Percentiles rank a stretch among this genome's conserved stretches.
Evolutionary conservation across 2,888 invertebrate genomes (phyloP).

Genomic region (Xestia rhomboidea): DNA sequence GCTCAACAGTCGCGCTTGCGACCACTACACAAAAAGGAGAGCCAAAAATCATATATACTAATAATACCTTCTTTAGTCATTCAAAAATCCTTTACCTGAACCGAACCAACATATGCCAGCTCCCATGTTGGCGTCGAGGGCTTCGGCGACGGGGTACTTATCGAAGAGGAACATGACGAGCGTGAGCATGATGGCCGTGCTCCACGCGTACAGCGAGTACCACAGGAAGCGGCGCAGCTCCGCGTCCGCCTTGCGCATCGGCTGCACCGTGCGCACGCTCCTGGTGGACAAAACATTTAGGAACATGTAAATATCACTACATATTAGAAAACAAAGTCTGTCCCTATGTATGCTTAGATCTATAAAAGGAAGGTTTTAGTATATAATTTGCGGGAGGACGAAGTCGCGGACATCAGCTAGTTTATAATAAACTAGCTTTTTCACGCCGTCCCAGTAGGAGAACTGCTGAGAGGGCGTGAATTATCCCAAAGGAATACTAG

Average conservation of each 20-base stretch:
- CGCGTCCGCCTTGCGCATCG: conserved; percentile 83
- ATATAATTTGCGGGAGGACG: too few species aligned
- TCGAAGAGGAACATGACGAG: conserved; percentile 90
- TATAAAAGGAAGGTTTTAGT: too few species aligned
- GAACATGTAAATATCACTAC: neutral
- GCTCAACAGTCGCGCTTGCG: neutral
- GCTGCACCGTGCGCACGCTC: conserved; percentile 87
- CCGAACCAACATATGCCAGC: conserved; percentile 92
- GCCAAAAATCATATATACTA: neutral
- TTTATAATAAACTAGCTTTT: neutral
- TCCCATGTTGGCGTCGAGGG: conserved; percentile 92
- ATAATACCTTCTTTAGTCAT: neutral
- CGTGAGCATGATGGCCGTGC: conserved; percentile 91
- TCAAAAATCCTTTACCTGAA: conserved; percentile 85
- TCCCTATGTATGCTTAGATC: too few species aligned
- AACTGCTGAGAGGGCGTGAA: neutral
- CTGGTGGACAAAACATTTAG: conserved; percentile 70
- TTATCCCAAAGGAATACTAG: neutral
- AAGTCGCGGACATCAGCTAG: too few species aligned
- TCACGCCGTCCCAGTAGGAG: too few species aligned
- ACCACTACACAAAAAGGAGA: neutral
- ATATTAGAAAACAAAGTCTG: neutral
- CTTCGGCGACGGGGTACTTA: conserved; percentile 78
- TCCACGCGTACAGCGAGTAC: conserved; percentile 94
- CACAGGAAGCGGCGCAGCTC: conserved; percentile 91